Evolutionary conservation across 2,113 vertebrate species (phyloP), one percentile per base, ranked within the genome.

Genomic region (Eudorcas thomsonii): DNA sequence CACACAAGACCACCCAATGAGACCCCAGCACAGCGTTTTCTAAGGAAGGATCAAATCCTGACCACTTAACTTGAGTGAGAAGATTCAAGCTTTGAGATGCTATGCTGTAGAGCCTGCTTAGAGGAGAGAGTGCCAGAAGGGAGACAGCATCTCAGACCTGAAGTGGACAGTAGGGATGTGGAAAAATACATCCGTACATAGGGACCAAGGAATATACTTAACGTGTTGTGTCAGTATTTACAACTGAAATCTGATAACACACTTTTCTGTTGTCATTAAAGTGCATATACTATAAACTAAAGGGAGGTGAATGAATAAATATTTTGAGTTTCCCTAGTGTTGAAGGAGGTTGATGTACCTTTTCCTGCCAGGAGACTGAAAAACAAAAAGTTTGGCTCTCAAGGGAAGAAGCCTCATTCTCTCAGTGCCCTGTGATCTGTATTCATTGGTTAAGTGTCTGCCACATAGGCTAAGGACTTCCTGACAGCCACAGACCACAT

Each of bases 1-100:
- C 64, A 94, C 83, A 52, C 85, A 97, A 90, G 88, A 59, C 95
- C 82, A 94, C 26, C 92, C 85, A 83, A 15, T 89, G 94, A 95
- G 86, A 96, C 71, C 62, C 48, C 82, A 55, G 86, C 88, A 36
- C 15, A 67, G 33, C 59, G 30, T 81, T 98, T 95, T 89, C 55
- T 91, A 81, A 98, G 87, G 96, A 96, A 96, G 88, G 97, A 60
- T 33, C n/a, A 74, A 90, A 83, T 52, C 82, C 80, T 86, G 94
- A 90, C 71, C 54, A 67, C 82, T 96, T 54, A 85, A n/a, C 86
- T 62, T 94, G 92, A 81, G 55, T 25, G 5, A 94, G 82, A 93
- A 95, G 95, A 93, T 88, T 45, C 92, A 93, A 85, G 83, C 91
- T 86, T 80, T 62, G 57, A 57, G 84, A 80, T 43, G 71, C 90